A percentile compares a stretch with the other conserved stretches of the same genome.
phyloP scores from a whole-genome alignment of 2,888 invertebrate species.

The Gymnosoma rotundatum region DNA sequence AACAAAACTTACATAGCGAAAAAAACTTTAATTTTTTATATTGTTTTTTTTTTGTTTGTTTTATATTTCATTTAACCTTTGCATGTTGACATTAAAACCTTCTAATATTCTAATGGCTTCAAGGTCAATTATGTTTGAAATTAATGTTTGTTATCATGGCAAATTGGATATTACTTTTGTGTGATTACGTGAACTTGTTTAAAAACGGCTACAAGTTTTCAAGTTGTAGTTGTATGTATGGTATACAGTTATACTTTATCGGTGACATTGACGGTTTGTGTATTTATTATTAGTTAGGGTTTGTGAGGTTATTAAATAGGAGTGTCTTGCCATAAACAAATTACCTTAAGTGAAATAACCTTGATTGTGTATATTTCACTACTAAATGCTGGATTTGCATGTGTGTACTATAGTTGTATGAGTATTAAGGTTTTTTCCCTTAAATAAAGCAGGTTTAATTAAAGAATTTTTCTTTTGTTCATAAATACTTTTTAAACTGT shows the following conservation, averaged over 20 bases:
- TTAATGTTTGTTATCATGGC: conserved; percentile 63
- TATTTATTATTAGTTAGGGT: conserved; percentile 10
- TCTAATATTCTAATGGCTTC: conserved; percentile 63
- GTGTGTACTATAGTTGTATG: not conserved
- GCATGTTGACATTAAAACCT: conserved; percentile 70
- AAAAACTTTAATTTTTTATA: conserved; percentile 12
- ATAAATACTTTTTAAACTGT: not conserved
- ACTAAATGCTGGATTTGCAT: not conserved
- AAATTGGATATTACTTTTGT: conserved; percentile 27
- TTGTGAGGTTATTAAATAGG: conserved; percentile 52
- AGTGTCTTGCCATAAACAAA: conserved; percentile 61
- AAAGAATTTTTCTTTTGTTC: too few relatives aligned
- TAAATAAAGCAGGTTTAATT: too few relatives aligned
- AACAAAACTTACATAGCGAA: not conserved
- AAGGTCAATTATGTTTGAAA: conserved; percentile 66
- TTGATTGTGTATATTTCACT: not conserved
- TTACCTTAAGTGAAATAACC: conserved; percentile 50
- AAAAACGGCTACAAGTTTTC: not conserved
- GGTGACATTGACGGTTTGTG: conserved; percentile 31
- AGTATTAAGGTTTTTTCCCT: not conserved
- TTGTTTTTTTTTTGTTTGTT: too few relatives aligned
- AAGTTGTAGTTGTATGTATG: not conserved
- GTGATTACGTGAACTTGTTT: not conserved
- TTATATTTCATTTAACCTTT: conserved; percentile 62
- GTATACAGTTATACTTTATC: conserved; percentile 6